Evolutionary conservation across 1,140 invertebrate genomes (phyloP), one percentile per base, ranked within the genome.

Genomic region (Anagrus nilaparvatae): DNA sequence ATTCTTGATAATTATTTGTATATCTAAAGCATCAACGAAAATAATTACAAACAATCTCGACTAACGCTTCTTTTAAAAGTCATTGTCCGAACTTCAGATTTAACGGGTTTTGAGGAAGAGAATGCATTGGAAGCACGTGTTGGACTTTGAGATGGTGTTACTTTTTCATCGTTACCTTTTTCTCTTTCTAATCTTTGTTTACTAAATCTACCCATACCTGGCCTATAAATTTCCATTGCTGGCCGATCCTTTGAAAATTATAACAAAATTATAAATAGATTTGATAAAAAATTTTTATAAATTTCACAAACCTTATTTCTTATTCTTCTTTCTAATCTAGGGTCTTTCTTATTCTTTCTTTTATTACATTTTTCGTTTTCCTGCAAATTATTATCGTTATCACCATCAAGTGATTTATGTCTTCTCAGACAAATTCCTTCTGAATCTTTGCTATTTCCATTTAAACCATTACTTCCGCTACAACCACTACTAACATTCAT

Each of bases 141-240:
- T 25, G 66, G 66, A 45, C 63, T 69, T 40, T 67, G 57, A 0
- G 60, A 66, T 19, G 61, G 53, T 1, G 63, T 64, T 5, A 58
- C 55, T 19, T 60, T 53, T 27, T 67, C 63, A 7, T 65, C 65
- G 6, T 60, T 61, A 35, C 27, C 60, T 55, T 76, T 77, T 50
- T 78, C 77, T 48, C 74, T 72, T 42, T 76, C 74, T 14, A 79
- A 52, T 13, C 77, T 68, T 44, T 79, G 76, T 53, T 78, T 79
- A 48, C 77, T 80, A 51, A 81, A 78, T 56, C 73, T 77, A 3
- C 79, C 77, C 80, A 82, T 82, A 19, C 81, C 79, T 5, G 81
- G 81, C 40, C 80, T 71, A 58, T 83, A 83, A 44, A 83, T 81
- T 44, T 78, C 76, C 48, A 82, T 74, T 29, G 77, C 73, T 8